Evolutionary conservation across 2,113 vertebrate species (phyloP), one percentile per base, ranked within the genome.

Genomic region (Cololabis saira): DNA sequence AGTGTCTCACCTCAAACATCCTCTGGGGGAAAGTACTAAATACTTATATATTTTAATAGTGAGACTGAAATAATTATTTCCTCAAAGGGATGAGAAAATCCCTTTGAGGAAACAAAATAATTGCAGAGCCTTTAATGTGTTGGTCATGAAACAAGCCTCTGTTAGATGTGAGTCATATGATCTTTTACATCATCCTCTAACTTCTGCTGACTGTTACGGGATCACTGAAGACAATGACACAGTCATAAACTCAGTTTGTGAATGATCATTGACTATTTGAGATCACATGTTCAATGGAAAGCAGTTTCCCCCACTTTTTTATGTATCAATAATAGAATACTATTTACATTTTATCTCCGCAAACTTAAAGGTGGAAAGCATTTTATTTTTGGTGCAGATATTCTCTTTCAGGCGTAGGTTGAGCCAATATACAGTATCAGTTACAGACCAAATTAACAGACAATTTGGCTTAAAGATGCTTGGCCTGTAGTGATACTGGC

Each of bases 151-250:
- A 69, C 16, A 44, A 49, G 41, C 37, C 45, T 61, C 24, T 57
- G 33, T 37, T 37, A 9, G 33, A 37, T 61, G 40, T 81, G 42
- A 56, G 67, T 89, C 80, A 82, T 52, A 55, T 64, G 80, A 71
- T 62, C 42, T 61, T 53, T 43, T 63, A 60, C 65, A 55, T 33
- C 48, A 44, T 53, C 14, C 59, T 69, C 49, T 7, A 3, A 60
- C 40, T 57, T 74, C 57, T 21, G 16, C 56, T 0, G 13, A 37
- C 33, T 37, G 6, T 37, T 37, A 37, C 13, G 24, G 59, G 76
- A 71, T 71, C 55, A 42, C 59, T 44, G 43, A 53, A 47, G 21
- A 68, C 56, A 62, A 49, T 6, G 12, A 57, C 50, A 19, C 63
- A 61, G 59, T 74, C 62, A 68, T 33, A 12, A 51, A 52, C 42